phyloP scores from a whole-genome alignment of 2,113 vertebrate species.

The Marmota flaviventris region DNA sequence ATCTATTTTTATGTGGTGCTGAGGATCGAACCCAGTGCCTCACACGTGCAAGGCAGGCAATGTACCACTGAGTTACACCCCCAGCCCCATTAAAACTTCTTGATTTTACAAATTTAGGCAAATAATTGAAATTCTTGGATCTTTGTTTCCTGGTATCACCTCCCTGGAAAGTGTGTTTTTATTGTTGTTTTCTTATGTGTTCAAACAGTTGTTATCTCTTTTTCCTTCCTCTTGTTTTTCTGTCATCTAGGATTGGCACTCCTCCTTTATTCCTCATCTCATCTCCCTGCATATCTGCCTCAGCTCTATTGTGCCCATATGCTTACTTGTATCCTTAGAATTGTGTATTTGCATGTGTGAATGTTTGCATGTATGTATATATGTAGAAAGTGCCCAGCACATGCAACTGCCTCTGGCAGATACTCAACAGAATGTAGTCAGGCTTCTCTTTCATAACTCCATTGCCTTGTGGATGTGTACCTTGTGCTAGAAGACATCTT shows the following conservation, averaged over 20 bases:
- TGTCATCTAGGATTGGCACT: not conserved
- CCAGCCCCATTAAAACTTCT: not conserved
- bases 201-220: conserved; percentile 24
- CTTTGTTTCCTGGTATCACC: not conserved
- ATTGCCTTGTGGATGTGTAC: not conserved
- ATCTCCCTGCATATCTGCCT: not conserved
- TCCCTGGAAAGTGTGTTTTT: not conserved
- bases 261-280: conserved; percentile 57
- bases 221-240: conserved; percentile 7
- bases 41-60: no score
- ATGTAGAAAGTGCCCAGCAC: not conserved
- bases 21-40: no score
- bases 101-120: not conserved
- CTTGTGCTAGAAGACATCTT: not conserved
- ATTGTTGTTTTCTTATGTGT: not conserved
- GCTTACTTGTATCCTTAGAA: not conserved
- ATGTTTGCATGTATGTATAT: not conserved
- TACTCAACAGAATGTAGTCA: not conserved
- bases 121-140: conserved; percentile 9
- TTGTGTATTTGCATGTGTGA: not conserved
- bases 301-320: not conserved
- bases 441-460: not conserved
- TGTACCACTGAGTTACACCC: no score
- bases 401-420: not conserved
- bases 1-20: no score